Base-by-base conservation (phyloP, 2,888 invertebrate species). In the Didymodactylos carnosus region DNA sequence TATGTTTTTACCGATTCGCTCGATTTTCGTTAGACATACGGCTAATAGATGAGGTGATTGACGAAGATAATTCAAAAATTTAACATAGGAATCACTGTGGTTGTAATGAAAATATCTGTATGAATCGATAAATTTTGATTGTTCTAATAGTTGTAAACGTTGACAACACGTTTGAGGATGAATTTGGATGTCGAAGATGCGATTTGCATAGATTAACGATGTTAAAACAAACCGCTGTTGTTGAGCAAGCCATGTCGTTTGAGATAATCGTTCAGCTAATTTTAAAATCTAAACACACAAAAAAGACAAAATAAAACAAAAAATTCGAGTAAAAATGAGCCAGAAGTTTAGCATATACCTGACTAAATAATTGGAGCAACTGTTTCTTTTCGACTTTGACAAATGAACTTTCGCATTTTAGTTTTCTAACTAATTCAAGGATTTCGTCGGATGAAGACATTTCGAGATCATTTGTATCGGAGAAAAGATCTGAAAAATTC, bases 21-120 rank as follows among this genome's bases (percentile, higher is more conserved):
- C 90, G 2, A 88, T 88, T 49, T 86, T 86, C 0, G 87, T 86
- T 69, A 91, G 83, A 80, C 88, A 88, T 77, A 87, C 85, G 0
- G 90, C 90, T 71, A 91, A 81, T 53, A 90, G 83, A 78, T 88
- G 86, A 0, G 90, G 90, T 71, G 88, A 87, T 75, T 87, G 87
- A 76, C 89, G 86, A 49, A 91, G 76, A 75, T 86, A 86, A 78
- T 87, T 87, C 46, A 91, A 83, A 75, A 91, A 87, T 78, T 89
- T 88, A 43, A 89, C 88, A 78, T 89, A 88, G 72, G 87, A 87
- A 70, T 88, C 82, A 70, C 88, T 86, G 86, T 91, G 53, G 27
- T 29, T 91, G 83, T 90, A 91, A 80, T 89, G 89, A 69, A 94
- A 84, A 73, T 89, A 88, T 84, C 91, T 91, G 83, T 90, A 90